Evolutionary conservation across 92 coral and sea anemone species (phyloP).

Genomic region (Phenganax marumi): DNA sequence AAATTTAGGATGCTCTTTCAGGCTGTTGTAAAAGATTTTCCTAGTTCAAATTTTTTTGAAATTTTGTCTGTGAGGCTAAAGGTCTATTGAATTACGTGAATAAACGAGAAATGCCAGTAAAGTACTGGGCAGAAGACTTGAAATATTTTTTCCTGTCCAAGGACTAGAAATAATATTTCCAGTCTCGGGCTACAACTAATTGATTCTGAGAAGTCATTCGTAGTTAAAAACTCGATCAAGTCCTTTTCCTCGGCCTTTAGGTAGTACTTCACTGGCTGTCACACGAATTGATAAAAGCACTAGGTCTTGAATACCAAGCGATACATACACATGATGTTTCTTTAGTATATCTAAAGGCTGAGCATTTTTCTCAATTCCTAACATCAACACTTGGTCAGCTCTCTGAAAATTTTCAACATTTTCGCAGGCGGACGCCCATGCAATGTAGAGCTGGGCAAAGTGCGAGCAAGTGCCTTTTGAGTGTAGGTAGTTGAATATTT

Average conservation of each 20-base stretch:
- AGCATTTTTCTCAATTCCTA: constrained; percentile 77
- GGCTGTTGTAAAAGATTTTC: too few relatives aligned
- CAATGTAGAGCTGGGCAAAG: constrained; percentile 73
- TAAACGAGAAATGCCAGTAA: too few relatives aligned
- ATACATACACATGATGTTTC: constrained; percentile 72
- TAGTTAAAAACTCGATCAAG: background rate
- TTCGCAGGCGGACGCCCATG: constrained; percentile 83
- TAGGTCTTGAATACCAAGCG: background rate
- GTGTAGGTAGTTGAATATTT: constrained; percentile 82
- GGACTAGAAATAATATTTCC: too few relatives aligned
- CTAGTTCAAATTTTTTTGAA: too few relatives aligned
- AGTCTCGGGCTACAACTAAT: too few relatives aligned
- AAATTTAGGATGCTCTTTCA: too few relatives aligned
- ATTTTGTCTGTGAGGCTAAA: too few relatives aligned
- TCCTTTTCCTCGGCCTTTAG: background rate
- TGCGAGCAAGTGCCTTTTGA: constrained; percentile 70
- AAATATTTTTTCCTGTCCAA: too few relatives aligned
- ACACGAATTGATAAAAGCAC: background rate
- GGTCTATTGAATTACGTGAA: too few relatives aligned
- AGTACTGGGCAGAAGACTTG: too few relatives aligned
- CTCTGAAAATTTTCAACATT: constrained; percentile 65
- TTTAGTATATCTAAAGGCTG: constrained; percentile 72
- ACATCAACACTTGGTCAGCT: constrained; percentile 81
- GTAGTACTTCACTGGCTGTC: too few relatives aligned
- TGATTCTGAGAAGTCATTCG: background rate